These are phyloP conservation scores for Anoplopoma fimbria DNA, from an alignment of 2,113 vertebrate species.

Conservation along the genomic window DNA sequence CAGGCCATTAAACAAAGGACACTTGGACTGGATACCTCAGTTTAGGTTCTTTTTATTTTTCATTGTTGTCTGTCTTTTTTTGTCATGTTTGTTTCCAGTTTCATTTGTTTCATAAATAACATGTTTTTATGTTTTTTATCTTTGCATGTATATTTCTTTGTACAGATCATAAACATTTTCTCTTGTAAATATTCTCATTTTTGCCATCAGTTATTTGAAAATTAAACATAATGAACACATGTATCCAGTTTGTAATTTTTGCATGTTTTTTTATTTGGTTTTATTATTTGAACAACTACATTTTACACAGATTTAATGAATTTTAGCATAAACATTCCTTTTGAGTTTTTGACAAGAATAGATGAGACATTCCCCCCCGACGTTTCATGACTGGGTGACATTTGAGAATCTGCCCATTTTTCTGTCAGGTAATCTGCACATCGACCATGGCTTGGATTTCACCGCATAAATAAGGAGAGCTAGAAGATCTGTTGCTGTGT, in stretches of 20 bases:
- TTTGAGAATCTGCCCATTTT: no score
- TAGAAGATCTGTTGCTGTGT: no score
- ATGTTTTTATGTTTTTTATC: constrained; percentile 76
- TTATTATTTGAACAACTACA: neutral
- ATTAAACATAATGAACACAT: constrained; percentile 90
- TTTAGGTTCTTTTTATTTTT: constrained; percentile 37
- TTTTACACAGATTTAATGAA: neutral
- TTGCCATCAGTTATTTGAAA: constrained; percentile 92
- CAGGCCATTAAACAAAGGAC: constrained; percentile 56
- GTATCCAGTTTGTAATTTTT: constrained; percentile 38
- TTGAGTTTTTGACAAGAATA: no score
- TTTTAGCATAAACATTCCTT: neutral
- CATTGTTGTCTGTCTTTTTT: constrained; percentile 50
- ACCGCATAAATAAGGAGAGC: no score
- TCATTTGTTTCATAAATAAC: constrained; percentile 79
- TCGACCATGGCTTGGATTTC: no score
- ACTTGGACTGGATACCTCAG: constrained; percentile 71
- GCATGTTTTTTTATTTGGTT: neutral
- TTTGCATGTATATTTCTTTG: constrained; percentile 98
- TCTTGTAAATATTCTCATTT: constrained; percentile 93
- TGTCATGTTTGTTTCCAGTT: constrained; percentile 51
- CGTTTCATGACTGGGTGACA: no score
- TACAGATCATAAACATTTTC: constrained; percentile 90
- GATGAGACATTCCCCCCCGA: no score
- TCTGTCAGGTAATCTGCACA: no score